These are phyloP conservation scores for Diadema setosum DNA, from an alignment of 35 echinoderm and acorn worm species.

Conservation along the genomic window DNA sequence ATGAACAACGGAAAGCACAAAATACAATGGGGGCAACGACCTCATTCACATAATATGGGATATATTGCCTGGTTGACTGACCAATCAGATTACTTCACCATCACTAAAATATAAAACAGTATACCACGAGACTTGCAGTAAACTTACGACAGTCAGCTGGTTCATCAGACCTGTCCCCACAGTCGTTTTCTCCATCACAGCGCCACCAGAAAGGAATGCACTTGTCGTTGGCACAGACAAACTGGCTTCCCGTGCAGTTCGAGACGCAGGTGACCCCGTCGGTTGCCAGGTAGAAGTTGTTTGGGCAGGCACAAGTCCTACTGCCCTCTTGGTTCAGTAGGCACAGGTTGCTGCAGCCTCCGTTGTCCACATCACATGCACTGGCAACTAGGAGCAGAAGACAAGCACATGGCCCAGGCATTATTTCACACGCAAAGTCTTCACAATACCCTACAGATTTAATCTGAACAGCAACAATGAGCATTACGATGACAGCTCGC, in stretches of 20 bases:
- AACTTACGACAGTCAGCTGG: slow-evolving; percentile 72
- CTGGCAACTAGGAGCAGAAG: slow-evolving; percentile 37
- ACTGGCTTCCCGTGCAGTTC: slow-evolving; percentile 75
- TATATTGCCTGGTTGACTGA: too few relatives aligned
- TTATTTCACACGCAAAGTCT: too few relatives aligned
- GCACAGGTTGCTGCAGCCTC: slow-evolving; percentile 83
- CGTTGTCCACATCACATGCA: slow-evolving; percentile 53
- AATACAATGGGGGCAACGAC: too few relatives aligned
- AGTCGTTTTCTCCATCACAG: slow-evolving; percentile 83
- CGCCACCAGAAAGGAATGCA: slow-evolving; percentile 95
- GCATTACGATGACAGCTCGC: too few relatives aligned
- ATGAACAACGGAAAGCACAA: too few relatives aligned
- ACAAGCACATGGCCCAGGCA: neutral
- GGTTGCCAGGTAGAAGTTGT: slow-evolving; percentile 54
- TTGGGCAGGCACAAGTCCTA: slow-evolving; percentile 76
- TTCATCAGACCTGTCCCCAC: slow-evolving; percentile 64
- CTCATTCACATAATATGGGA: too few relatives aligned
- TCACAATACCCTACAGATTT: too few relatives aligned
- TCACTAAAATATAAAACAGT: too few relatives aligned
- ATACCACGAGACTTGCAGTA: too few relatives aligned
- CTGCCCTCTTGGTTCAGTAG: slow-evolving; percentile 40
- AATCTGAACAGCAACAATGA: too few relatives aligned
- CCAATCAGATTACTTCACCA: too few relatives aligned
- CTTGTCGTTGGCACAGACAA: slow-evolving; percentile 64
- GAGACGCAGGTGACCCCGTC: slow-evolving; percentile 60